Percentiles rank a stretch among this genome's conserved stretches.
These are phyloP conservation scores for Drosophila melanogaster DNA, from an alignment of 1,140 invertebrate species.

Conservation along the genomic window Release_6_plus_ISO1_MT NC_004354.4:18258001-18258500, in stretches of 20 bases:
- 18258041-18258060: constrained; percentile 77
- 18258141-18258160: constrained; percentile 7
- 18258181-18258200: constrained; percentile 82
- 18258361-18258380: constrained; percentile 64
- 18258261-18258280: constrained; percentile 53
- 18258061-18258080: constrained; percentile 44
- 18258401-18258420: constrained; percentile 9
- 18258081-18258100: too few relatives aligned
- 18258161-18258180: constrained; percentile 80
- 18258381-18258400: constrained; percentile 34
- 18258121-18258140: constrained; percentile 3
- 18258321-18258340: constrained; percentile 83
- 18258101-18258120: constrained; percentile 16
- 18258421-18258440: background rate
- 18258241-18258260: background rate
- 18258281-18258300: constrained; percentile 80
- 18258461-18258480: constrained; percentile 59
- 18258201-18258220: constrained; percentile 67
- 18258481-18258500: constrained; percentile 65
- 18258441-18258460: constrained; percentile 1
- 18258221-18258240: background rate
- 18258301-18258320: constrained; percentile 81
- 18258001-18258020: constrained; percentile 3
- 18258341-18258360: constrained; percentile 68
- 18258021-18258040: background rate